A percentile compares a stretch with the other conserved stretches of the same genome.
These are phyloP conservation scores for Hylaeus volcanicus DNA, from an alignment of 1,140 invertebrate species.

Conservation along the genomic window DNA sequence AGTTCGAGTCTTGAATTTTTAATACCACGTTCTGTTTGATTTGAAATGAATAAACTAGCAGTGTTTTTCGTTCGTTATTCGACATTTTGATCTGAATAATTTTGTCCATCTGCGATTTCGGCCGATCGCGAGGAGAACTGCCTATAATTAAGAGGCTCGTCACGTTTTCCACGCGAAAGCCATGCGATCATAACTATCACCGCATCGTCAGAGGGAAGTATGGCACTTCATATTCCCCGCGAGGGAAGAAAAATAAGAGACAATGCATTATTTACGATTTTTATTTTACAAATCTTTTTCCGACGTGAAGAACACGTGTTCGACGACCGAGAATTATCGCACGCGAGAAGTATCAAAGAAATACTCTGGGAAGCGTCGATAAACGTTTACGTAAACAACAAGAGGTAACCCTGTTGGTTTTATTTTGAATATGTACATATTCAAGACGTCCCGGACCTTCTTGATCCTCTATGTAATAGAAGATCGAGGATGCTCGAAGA, in stretches of 20 bases:
- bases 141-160: background rate
- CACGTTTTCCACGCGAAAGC: background rate
- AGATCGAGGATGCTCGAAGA: too few relatives aligned
- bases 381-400: background rate
- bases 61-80: too few relatives aligned
- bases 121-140: background rate
- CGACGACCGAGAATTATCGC: background rate
- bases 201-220: slow-evolving; percentile 57
- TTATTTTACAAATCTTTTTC: background rate
- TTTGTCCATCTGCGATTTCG: too few relatives aligned
- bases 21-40: too few relatives aligned
- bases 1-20: too few relatives aligned
- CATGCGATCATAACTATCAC: background rate
- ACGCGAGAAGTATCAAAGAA: background rate
- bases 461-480: too few relatives aligned
- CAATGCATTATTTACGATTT: background rate
- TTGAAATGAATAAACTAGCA: too few relatives aligned
- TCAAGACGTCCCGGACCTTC: too few relatives aligned
- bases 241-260: slow-evolving; percentile 34
- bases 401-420: too few relatives aligned
- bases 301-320: background rate
- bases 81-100: too few relatives aligned
- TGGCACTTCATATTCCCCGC: slow-evolving; percentile 77
- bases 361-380: background rate
- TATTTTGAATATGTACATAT: too few relatives aligned